Evolutionary conservation across 2,797 vertebrate genomes (phyloP).

Genomic region (Centroberyx gerrardi): DNA sequence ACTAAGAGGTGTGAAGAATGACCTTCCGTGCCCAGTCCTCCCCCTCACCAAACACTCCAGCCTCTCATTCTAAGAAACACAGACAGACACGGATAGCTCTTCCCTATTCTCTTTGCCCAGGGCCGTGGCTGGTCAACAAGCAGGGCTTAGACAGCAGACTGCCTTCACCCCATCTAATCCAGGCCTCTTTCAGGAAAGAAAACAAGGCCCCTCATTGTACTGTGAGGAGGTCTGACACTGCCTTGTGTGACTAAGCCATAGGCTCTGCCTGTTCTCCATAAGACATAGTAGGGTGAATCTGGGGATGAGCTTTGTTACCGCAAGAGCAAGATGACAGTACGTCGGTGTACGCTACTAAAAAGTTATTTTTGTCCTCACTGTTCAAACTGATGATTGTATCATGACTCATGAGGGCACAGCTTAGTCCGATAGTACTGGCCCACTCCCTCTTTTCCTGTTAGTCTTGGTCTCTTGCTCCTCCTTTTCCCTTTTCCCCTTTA

Average conservation of each 20-base stretch:
- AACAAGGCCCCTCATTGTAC: constrained; percentile 31
- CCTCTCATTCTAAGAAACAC: constrained; percentile 1
- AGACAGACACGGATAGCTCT: neutral
- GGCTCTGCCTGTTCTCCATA: constrained; percentile 12
- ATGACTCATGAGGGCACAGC: constrained; percentile 54
- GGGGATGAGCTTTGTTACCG: neutral
- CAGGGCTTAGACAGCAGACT: constrained; percentile 11
- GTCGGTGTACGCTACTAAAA: constrained; percentile 13
- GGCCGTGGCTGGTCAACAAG: constrained; percentile 8
- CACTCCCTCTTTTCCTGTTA: constrained; percentile 59
- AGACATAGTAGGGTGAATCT: constrained; percentile 11
- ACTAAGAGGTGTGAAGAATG: constrained; percentile 22
- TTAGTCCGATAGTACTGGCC: constrained; percentile 52
- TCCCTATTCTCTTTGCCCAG: constrained; percentile 8
- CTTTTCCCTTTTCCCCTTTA: constrained; percentile 28
- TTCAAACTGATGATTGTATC: constrained; percentile 22
- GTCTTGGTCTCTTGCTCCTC: constrained; percentile 46
- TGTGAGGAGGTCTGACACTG: constrained; percentile 9
- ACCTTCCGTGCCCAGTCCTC: neutral
- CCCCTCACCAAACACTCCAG: constrained; percentile 8
- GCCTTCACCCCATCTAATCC: constrained; percentile 11
- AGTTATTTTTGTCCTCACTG: constrained; percentile 49
- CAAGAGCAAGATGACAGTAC: constrained; percentile 1
- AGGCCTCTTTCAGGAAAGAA: constrained; percentile 12
- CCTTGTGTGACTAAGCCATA: constrained; percentile 11